Conservation (phyloP, 2,113 vertebrate species). For the Pyrgilauda ruficollis region DNA sequence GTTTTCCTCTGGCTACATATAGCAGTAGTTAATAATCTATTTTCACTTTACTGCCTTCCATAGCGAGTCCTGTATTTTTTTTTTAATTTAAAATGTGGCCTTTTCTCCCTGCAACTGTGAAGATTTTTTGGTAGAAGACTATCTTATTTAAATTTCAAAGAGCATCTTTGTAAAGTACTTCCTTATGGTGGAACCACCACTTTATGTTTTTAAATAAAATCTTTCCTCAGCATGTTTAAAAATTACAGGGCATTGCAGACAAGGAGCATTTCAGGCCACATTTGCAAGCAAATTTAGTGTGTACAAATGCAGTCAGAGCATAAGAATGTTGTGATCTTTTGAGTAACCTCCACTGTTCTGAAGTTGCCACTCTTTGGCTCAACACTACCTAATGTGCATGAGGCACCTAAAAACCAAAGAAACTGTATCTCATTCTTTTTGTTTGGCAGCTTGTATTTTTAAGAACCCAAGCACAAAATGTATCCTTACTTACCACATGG, state of each 20-base stretch:
- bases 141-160: conserved; percentile 54
- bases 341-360: background rate
- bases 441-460: background rate
- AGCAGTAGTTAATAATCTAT: background rate
- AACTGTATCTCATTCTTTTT: background rate
- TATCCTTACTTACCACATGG: background rate
- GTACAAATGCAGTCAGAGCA: background rate
- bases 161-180: conserved; percentile 22
- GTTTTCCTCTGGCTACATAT: background rate
- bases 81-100: background rate
- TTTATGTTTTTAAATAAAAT: conserved; percentile 32
- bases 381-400: rapidly evolving
- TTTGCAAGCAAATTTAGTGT: background rate
- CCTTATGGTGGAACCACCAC: conserved; percentile 25
- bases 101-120: background rate
- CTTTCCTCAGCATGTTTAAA: conserved; percentile 42
- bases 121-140: background rate
- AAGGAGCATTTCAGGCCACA: conserved; percentile 29
- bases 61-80: background rate
- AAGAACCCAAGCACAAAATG: background rate
- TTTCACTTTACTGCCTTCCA: background rate
- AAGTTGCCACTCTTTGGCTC: background rate
- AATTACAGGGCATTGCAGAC: conserved; percentile 49
- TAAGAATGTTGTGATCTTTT: background rate
- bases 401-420: background rate